Evolutionary conservation across 2,113 vertebrate genomes (phyloP).

Genomic region (Protobothrops mucrosquamatus): DNA sequence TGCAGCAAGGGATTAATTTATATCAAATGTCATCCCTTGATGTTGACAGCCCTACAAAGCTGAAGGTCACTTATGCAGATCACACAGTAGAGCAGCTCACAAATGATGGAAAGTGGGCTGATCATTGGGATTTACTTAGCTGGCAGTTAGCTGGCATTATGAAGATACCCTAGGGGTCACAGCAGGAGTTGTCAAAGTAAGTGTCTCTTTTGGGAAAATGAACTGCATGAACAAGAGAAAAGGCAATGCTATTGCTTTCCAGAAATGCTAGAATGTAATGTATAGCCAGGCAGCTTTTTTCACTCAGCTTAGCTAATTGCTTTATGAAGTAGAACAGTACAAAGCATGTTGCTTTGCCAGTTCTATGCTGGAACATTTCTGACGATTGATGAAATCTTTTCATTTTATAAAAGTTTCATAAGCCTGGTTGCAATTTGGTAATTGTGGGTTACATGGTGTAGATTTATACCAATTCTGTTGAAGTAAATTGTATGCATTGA

Average conservation of each 20-base stretch:
- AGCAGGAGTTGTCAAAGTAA: constrained; percentile 13
- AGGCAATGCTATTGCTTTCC: background rate
- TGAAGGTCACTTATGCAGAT: constrained; percentile 35
- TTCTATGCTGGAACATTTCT: background rate
- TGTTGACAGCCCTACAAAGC: constrained; percentile 11
- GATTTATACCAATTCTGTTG: background rate
- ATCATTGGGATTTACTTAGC: constrained; percentile 21
- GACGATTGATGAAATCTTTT: background rate
- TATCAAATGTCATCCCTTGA: background rate
- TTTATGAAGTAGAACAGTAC: background rate
- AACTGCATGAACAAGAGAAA: background rate
- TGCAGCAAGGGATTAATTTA: constrained; percentile 17
- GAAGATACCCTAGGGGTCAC: constrained; percentile 7
- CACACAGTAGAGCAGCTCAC: background rate
- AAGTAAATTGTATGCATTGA: background rate
- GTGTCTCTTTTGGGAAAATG: background rate
- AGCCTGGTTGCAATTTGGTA: background rate
- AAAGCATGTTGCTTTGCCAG: background rate
- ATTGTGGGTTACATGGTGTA: background rate
- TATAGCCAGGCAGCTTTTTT: background rate
- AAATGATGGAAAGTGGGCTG: constrained; percentile 4
- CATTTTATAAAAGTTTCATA: background rate
- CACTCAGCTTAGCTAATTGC: background rate
- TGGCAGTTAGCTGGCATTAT: background rate
- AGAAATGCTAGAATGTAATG: background rate